Evolutionary conservation across 2,113 vertebrate species (phyloP), one percentile per base, ranked within the genome.

Genomic region (Procavia capensis): DNA sequence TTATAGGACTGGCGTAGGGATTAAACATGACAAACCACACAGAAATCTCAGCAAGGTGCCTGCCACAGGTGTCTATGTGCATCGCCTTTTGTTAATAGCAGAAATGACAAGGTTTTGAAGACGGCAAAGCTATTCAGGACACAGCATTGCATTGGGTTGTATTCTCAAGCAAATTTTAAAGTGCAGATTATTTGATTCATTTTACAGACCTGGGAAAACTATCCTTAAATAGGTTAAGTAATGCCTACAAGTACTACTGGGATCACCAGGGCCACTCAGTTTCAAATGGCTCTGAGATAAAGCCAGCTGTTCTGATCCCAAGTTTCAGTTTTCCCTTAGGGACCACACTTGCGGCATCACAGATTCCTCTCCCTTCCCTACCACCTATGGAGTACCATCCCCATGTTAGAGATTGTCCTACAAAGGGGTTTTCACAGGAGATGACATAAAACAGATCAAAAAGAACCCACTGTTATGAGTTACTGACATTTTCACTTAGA

Each of bases 401-500:
- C 22, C 31, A 2, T 59, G 14, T 4, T 13, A 70, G 47, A 87
- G 27, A 47, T 27, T 72, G 63, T 57, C 39, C 78, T 34, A 31
- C n/a, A 36, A 85, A n/a, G 6, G 25, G 9, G 6, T 47, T 57
- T 43, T 16, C 11, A 1, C 74, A 27, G 20, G 63, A 79, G 61
- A 36, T 2, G 0, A 66, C 50, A 5, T 2, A 2, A 86, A 81
- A 36, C 2, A 61, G 11, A 88, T 36, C 4, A 45, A 34, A 54
- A 43, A 81, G 39, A 34, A 54, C 39, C 7, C 31, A 24, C 2
- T 6, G 16, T 47, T 29, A 47, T 31, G 27, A 47, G 27, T 10
- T 24, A 16, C 24, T 74, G 14, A 34, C 17, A 41, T n/a, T 39
- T 17, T 2, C 6, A 8, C 0, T 0, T 0, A 27, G 20, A 24